Percentiles rank a stretch among this genome's conserved stretches.
phyloP scores from a whole-genome alignment of 2,888 invertebrate species.

The Himalopsyche tibetana region DNA sequence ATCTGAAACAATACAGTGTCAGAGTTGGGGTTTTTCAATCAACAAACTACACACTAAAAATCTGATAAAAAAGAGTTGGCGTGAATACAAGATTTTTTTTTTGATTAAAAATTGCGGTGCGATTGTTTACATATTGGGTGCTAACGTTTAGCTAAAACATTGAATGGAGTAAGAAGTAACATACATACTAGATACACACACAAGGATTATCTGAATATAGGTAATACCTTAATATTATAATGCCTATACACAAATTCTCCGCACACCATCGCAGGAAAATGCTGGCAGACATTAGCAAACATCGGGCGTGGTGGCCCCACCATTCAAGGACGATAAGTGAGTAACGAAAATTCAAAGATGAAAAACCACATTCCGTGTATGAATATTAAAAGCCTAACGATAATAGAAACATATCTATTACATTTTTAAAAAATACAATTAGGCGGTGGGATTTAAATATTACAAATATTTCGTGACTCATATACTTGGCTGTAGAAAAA shows the following conservation, averaged over 20 bases:
- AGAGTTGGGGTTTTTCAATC: too few species aligned
- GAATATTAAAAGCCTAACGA: conserved; percentile 1
- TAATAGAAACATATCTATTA: background rate
- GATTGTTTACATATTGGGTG: too few species aligned
- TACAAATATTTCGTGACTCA: background rate
- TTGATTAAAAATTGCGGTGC: too few species aligned
- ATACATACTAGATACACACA: background rate
- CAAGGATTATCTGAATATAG: background rate
- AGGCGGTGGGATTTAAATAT: background rate
- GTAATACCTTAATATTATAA: background rate
- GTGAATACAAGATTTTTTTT: too few species aligned
- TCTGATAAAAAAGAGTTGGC: too few species aligned
- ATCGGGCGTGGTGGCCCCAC: conserved; percentile 9
- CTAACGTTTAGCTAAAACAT: background rate
- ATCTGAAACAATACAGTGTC: too few species aligned
- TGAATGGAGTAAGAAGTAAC: background rate
- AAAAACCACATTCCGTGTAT: conserved; percentile 1
- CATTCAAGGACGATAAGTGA: background rate
- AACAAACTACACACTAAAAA: too few species aligned
- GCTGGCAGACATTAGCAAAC: background rate
- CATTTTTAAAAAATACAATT: background rate
- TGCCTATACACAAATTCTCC: background rate
- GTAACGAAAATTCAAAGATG: background rate
- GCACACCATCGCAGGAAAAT: background rate
- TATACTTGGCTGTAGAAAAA: background rate